Conservation (phyloP, 2,797 vertebrate species). For the Anisognathus igniventris region DNA sequence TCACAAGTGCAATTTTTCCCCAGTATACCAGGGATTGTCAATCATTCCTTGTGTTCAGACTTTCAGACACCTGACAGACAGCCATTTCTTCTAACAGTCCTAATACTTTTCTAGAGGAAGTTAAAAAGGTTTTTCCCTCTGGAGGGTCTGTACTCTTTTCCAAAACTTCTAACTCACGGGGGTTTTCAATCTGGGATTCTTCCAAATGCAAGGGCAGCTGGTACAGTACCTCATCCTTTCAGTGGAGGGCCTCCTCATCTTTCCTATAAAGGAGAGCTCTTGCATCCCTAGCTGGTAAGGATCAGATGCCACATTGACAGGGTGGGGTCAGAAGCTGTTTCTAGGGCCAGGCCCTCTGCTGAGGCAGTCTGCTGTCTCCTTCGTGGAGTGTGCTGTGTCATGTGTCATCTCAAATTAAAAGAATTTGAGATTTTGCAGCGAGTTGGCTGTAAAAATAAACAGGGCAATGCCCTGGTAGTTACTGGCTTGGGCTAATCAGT, state of each 20-base stretch:
- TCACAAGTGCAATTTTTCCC: rapidly evolving
- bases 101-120: not conserved
- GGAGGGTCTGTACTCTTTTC: not conserved
- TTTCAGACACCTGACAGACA: not conserved
- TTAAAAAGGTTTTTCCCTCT: not conserved
- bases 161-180: not conserved
- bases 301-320: not conserved
- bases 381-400: not conserved
- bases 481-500: not conserved
- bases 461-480: not conserved
- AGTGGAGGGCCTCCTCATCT: not conserved
- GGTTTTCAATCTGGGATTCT: not conserved
- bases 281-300: not conserved
- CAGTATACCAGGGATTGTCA: not conserved
- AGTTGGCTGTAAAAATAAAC: not conserved
- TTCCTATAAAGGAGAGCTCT: not conserved
- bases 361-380: not conserved
- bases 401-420: not conserved
- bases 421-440: not conserved
- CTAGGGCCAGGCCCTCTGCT: not conserved
- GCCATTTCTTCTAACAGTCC: not conserved
- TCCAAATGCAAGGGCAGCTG: not conserved
- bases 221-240: not conserved
- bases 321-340: not conserved
- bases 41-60: not conserved